These are phyloP conservation scores for Patiria miniata DNA, from an alignment of 35 echinoderm and acorn worm genomes.

Conservation along the genomic window DNA sequence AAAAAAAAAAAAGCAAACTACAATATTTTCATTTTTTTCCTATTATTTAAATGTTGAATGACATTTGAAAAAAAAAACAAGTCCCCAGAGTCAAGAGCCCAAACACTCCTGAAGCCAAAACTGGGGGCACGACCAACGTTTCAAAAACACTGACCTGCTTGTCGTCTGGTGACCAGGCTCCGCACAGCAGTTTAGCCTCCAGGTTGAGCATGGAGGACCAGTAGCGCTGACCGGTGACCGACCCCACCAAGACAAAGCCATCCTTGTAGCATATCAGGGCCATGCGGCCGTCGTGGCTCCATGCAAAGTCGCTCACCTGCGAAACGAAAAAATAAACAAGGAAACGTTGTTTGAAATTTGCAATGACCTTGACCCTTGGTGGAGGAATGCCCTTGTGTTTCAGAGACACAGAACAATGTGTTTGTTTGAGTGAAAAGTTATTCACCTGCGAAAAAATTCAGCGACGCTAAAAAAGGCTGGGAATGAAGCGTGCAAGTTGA, in stretches of 20 bases:
- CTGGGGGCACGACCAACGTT: too few species aligned
- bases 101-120: too few species aligned
- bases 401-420: neutral
- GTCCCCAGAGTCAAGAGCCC: too few species aligned
- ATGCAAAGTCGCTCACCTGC: slow-evolving; percentile 94
- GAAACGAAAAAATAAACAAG: neutral
- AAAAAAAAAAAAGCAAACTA: too few species aligned
- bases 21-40: too few species aligned
- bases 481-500: too few species aligned
- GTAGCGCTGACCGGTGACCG: slow-evolving; percentile 95
- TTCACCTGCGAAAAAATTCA: too few species aligned
- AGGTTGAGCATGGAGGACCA: slow-evolving; percentile 98
- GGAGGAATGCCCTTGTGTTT: neutral
- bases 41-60: too few species aligned
- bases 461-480: too few species aligned
- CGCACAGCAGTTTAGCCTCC: slow-evolving; percentile 88
- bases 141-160: slow-evolving; percentile 68
- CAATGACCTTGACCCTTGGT: neutral
- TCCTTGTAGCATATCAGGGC: slow-evolving; percentile 97
- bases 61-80: too few species aligned
- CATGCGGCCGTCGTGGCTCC: slow-evolving; percentile 97
- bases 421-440: neutral
- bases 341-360: neutral
- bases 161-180: slow-evolving; percentile 96
- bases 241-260: slow-evolving; percentile 96